A percentile compares a stretch with the other conserved stretches of the same genome.
Conservation (phyloP, 1,140 invertebrate species). For the Drosophila varians region DNA sequence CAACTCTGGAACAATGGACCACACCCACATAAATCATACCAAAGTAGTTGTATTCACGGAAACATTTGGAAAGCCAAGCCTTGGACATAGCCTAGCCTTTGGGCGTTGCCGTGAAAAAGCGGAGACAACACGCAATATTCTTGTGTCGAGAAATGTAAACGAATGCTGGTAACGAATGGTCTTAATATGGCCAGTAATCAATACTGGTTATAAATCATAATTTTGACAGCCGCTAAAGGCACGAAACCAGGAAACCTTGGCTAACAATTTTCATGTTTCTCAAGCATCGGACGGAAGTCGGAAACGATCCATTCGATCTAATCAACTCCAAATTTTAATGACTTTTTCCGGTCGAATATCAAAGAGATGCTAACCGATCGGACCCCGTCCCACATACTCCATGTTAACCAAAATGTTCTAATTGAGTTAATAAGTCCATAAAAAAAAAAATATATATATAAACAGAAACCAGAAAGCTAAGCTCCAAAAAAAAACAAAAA, state of each 20-base stretch:
- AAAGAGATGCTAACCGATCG: constrained; percentile 42
- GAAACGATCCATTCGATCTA: constrained; percentile 45
- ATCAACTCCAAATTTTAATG: constrained; percentile 41
- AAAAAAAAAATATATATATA: not conserved
- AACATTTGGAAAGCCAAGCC: not conserved
- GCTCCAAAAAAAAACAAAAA: constrained; percentile 28
- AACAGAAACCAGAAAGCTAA: constrained; percentile 7
- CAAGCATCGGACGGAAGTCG: constrained; percentile 57
- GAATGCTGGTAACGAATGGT: constrained; percentile 2
- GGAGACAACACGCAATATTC: constrained; percentile 24
- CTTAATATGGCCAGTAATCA: constrained; percentile 8
- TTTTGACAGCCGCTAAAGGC: constrained; percentile 21
- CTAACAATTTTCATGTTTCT: constrained; percentile 60
- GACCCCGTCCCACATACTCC: constrained; percentile 31
- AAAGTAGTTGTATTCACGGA: not conserved
- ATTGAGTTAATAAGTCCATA: constrained; percentile 2
- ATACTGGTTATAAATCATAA: constrained; percentile 57
- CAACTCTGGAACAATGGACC: no score
- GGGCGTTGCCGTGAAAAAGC: constrained; percentile 52
- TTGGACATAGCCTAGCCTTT: constrained; percentile 44
- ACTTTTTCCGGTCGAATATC: constrained; percentile 38
- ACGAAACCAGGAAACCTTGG: constrained; percentile 32
- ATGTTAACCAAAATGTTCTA: constrained; percentile 17
- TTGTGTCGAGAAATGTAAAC: constrained; percentile 22
- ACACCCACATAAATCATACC: not conserved